These are phyloP conservation scores for Corydoras sp. DNA, from an alignment of 2,113 vertebrate genomes.

Conservation along the genomic window DNA sequence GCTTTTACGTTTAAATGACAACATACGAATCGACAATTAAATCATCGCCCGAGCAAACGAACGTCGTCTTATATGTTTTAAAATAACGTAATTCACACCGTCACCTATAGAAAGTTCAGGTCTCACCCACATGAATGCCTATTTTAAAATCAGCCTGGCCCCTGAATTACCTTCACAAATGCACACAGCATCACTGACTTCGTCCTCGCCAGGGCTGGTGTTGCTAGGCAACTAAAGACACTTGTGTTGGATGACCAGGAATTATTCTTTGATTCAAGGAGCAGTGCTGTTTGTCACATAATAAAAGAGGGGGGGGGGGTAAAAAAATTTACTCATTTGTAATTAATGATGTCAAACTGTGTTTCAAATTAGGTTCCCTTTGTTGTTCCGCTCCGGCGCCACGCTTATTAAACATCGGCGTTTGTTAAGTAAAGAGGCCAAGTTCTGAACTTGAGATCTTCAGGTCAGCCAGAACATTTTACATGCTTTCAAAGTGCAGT, in stretches of 20 bases:
- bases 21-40: too few species aligned
- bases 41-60: too few species aligned
- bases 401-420: too few species aligned
- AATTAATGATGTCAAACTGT: slow-evolving; percentile 46
- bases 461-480: too few species aligned
- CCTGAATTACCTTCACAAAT: slow-evolving; percentile 72
- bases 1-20: too few species aligned
- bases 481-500: too few species aligned
- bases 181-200: slow-evolving; percentile 55
- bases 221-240: slow-evolving; percentile 80
- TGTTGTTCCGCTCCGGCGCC: not conserved
- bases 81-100: slow-evolving; percentile 41
- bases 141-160: slow-evolving; percentile 73
- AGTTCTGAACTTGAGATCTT: too few species aligned
- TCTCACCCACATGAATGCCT: slow-evolving; percentile 64
- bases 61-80: slow-evolving; percentile 2
- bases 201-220: slow-evolving; percentile 58
- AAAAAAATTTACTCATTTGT: slow-evolving; percentile 47
- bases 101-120: slow-evolving; percentile 60
- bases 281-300: slow-evolving; percentile 64
- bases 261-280: slow-evolving; percentile 70
- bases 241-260: slow-evolving; percentile 65
- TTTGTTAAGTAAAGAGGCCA: too few species aligned
- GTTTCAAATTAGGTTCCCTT: not conserved
- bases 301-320: slow-evolving; percentile 34